Evolutionary conservation across 30 jellyfish, hydroid and myxozoan genomes (phyloP).

Genomic region (Clytia hemisphaerica): DNA sequence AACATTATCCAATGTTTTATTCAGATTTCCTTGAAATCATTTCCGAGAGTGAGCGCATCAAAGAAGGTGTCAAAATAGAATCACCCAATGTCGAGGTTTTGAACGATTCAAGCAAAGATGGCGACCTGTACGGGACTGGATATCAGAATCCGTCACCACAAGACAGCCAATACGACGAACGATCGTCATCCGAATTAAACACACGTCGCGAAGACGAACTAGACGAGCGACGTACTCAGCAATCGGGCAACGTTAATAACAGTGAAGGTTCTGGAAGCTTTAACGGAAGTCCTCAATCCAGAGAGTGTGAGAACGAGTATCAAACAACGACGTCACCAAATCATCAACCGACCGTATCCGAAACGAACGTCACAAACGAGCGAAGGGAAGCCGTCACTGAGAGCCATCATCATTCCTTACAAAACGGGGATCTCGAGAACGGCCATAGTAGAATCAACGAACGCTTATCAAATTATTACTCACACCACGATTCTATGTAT

Average conservation of each 20-base stretch:
- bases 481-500: neutral
- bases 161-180: too few relatives aligned
- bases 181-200: too few relatives aligned
- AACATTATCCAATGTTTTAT: slow-evolving; percentile 35
- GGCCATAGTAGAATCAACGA: neutral
- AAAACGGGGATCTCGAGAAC: neutral
- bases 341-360: neutral
- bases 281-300: slow-evolving; percentile 19
- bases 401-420: neutral
- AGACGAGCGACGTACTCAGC: too few relatives aligned
- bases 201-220: too few relatives aligned
- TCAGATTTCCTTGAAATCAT: slow-evolving; percentile 30
- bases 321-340: too few relatives aligned
- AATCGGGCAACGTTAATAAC: too few relatives aligned
- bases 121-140: too few relatives aligned
- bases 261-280: too few relatives aligned
- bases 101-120: neutral
- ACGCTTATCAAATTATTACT: neutral
- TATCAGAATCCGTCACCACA: too few relatives aligned
- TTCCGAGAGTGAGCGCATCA: slow-evolving; percentile 23
- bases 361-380: neutral
- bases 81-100: slow-evolving; percentile 15
- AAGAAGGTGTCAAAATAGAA: neutral
- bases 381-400: too few relatives aligned
- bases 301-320: too few relatives aligned